Evolutionary conservation across 1,140 invertebrate species (phyloP), one percentile per base, ranked within the genome.

Genomic region (Hormaphis cornu): DNA sequence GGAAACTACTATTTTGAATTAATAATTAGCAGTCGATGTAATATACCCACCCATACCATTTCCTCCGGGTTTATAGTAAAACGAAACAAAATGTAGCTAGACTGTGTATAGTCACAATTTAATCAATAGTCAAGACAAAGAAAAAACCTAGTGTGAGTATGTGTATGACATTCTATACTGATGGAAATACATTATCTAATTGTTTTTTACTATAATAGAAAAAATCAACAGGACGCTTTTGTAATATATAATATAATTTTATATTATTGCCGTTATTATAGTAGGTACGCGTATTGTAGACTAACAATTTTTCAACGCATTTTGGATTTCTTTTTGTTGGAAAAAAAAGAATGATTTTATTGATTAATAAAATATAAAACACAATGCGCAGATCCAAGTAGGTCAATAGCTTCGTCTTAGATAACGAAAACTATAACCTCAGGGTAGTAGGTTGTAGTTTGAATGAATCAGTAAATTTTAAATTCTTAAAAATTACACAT

Each of bases 141-240:
- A n/a, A n/a, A n/a, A n/a, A n/a, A n/a, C n/a, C n/a, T n/a, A n/a
- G n/a, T n/a, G n/a, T n/a, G n/a, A n/a, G n/a, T n/a, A n/a, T n/a
- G n/a, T n/a, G n/a, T n/a, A n/a, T n/a, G n/a, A n/a, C n/a, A n/a
- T n/a, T n/a, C n/a, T n/a, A n/a, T n/a, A n/a, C n/a, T n/a, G n/a
- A n/a, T n/a, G n/a, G n/a, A n/a, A n/a, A n/a, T n/a, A n/a, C n/a
- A n/a, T n/a, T n/a, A 20, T 22, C 22, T 35, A 54, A 12, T 20
- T 54, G 28, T 35, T 20, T 54, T 54, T 5, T 33, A 33, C 1
- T 52, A 9, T 54, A 22, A 40, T 5, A 37, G 10, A n/a, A 58
- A 16, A n/a, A 58, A 58, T 58, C 33, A 58, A 58, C 54, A 58
- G 33, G 35, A 58, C 14, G 4, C 54, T 58, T 56, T 56, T 56